Conservation (phyloP, 2,797 vertebrate species). For the Gallinago stenura region DNA sequence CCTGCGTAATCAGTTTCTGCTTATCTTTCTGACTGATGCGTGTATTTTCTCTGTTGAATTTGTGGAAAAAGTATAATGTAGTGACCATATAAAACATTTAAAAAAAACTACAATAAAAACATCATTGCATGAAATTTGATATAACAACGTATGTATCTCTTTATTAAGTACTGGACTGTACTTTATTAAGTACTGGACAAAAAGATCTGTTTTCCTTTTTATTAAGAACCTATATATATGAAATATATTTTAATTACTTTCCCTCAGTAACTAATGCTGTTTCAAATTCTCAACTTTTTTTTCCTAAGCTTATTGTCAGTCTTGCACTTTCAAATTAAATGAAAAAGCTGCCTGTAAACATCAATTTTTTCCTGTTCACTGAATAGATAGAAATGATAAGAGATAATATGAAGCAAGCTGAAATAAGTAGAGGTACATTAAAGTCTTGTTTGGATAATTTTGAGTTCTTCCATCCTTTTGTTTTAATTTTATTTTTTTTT, state of each 20-base stretch:
- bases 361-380: not conserved
- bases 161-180: not conserved
- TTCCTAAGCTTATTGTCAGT: not conserved
- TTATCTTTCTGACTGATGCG: not conserved
- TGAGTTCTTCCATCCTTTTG: not conserved
- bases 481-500: not conserved
- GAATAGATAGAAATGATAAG: not conserved
- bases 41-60: not conserved
- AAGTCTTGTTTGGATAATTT: not conserved
- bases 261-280: not conserved
- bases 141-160: not conserved
- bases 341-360: not conserved
- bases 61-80: not conserved
- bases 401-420: not conserved
- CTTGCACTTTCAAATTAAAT: not conserved
- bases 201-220: not conserved
- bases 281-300: not conserved
- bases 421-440: not conserved
- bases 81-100: not conserved
- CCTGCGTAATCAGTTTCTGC: not conserved
- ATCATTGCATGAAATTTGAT: not conserved
- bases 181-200: not conserved
- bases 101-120: not conserved
- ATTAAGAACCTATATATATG: not conserved
- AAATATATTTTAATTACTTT: not conserved